These are phyloP conservation scores for Aselliscus stoliczkanus DNA, from an alignment of 2,797 vertebrate genomes.

Conservation along the genomic window DNA sequence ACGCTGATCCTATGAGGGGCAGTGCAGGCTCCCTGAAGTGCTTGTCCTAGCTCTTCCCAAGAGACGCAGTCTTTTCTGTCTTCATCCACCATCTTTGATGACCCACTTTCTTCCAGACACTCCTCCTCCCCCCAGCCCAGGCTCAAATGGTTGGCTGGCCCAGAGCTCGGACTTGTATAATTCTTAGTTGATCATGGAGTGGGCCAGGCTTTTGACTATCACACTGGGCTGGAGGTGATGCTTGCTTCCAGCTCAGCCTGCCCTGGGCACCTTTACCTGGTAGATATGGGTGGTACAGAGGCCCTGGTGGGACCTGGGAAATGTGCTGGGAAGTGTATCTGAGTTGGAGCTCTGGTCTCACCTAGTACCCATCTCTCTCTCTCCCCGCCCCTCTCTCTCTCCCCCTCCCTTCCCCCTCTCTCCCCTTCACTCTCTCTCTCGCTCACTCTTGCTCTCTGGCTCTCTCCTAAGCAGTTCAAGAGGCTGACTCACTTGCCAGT, in stretches of 20 bases:
- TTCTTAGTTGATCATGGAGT: neutral
- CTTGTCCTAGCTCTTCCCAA: neutral
- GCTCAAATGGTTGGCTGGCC: neutral
- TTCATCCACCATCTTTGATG: neutral
- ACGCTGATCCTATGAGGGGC: fast-evolving
- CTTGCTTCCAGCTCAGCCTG: neutral
- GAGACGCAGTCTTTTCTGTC: neutral
- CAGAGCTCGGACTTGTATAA: neutral
- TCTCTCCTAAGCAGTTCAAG: slow-evolving; percentile 88
- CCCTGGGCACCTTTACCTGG: neutral
- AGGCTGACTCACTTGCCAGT: slow-evolving; percentile 92
- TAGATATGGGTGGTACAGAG: neutral
- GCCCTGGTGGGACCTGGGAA: neutral
- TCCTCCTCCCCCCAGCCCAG: neutral
- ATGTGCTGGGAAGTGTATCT: neutral
- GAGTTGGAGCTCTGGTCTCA: neutral
- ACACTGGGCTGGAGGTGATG: fast-evolving
- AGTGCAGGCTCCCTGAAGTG: neutral
- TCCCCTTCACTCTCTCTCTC: neutral
- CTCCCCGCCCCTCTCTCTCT: neutral
- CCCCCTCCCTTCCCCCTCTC: neutral
- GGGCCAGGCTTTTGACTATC: neutral
- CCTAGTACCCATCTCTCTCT: neutral
- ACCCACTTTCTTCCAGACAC: neutral
- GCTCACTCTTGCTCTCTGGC: neutral